These are phyloP conservation scores for Urosaurus nigricauda DNA, from an alignment of 2,797 vertebrate genomes.

Conservation along the genomic window DNA sequence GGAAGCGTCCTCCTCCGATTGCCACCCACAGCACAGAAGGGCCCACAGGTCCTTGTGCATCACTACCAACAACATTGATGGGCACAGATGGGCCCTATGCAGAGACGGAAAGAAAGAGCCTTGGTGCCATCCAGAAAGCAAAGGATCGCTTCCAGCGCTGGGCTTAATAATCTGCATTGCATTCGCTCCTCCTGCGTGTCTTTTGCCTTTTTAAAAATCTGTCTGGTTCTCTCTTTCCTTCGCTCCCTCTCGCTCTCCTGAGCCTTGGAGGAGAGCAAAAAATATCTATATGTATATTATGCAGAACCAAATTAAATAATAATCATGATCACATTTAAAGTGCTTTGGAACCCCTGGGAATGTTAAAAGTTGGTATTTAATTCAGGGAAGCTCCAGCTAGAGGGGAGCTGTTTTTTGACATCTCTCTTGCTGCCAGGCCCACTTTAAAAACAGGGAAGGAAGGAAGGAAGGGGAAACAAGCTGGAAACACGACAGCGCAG, in stretches of 20 bases:
- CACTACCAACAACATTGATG: rapidly evolving
- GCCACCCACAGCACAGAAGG: rapidly evolving
- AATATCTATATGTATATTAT: conserved; percentile 29
- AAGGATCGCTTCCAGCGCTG: neutral
- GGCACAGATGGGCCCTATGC: too few species aligned
- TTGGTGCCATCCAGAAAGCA: neutral
- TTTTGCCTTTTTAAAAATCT: neutral
- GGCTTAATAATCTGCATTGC: conserved; percentile 44
- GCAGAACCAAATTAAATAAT: conserved; percentile 48
- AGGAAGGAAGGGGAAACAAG: neutral
- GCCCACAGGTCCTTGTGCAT: neutral
- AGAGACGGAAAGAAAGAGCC: neutral
- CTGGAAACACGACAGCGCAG: too few species aligned
- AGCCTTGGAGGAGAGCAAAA: conserved; percentile 47
- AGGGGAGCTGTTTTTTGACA: neutral
- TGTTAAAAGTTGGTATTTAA: conserved; percentile 13
- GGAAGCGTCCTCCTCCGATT: conserved; percentile 22
- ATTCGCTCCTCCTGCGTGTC: conserved; percentile 42
- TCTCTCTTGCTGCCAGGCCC: neutral
- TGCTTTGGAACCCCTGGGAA: conserved; percentile 44
- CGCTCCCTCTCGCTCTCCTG: conserved; percentile 6
- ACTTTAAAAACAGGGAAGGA: neutral
- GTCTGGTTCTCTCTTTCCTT: neutral
- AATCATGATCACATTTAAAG: neutral
- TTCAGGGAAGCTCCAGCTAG: neutral